These are phyloP conservation scores for Bujurquina vittata DNA, from an alignment of 2,113 vertebrate species.

Conservation along the genomic window DNA sequence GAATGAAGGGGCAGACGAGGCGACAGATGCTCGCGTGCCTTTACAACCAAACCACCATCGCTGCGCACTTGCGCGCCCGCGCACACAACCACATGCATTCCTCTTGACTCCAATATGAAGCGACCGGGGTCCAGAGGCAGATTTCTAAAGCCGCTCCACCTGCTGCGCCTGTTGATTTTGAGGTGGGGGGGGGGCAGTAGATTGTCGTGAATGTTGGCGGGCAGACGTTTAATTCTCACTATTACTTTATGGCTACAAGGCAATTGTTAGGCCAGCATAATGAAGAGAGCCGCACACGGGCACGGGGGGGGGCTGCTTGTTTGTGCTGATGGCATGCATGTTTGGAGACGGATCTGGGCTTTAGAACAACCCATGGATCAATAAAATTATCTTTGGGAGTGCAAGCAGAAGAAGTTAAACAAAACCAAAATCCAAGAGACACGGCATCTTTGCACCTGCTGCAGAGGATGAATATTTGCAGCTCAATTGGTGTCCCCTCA, in stretches of 20 bases:
- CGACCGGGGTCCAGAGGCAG: constrained; percentile 18
- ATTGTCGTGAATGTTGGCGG: constrained; percentile 62
- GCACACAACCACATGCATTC: constrained; percentile 68
- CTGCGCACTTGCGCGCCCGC: constrained; percentile 77
- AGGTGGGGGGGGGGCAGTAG: neutral
- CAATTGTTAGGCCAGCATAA: constrained; percentile 27
- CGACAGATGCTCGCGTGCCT: constrained; percentile 98
- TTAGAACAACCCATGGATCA: constrained; percentile 28
- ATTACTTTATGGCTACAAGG: constrained; percentile 80
- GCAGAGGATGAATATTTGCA: constrained; percentile 51
- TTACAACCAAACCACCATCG: constrained; percentile 87
- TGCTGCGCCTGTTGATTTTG: constrained; percentile 85
- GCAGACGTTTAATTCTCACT: constrained; percentile 83
- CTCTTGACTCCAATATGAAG: constrained; percentile 45
- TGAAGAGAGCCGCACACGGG: constrained; percentile 1
- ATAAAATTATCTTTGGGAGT: constrained; percentile 33
- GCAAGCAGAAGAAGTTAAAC: constrained; percentile 25
- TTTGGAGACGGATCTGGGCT: neutral
- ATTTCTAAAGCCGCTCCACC: constrained; percentile 82
- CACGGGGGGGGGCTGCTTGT: neutral
- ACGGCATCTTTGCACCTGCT: constrained; percentile 64
- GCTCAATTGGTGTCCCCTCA: constrained; percentile 33
- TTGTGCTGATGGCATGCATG: constrained; percentile 40
- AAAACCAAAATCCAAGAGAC: constrained; percentile 35
- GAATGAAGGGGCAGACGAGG: constrained; percentile 86